Base-by-base conservation (phyloP, 2,888 invertebrate genomes). In the Eustalomyia histrio region DNA sequence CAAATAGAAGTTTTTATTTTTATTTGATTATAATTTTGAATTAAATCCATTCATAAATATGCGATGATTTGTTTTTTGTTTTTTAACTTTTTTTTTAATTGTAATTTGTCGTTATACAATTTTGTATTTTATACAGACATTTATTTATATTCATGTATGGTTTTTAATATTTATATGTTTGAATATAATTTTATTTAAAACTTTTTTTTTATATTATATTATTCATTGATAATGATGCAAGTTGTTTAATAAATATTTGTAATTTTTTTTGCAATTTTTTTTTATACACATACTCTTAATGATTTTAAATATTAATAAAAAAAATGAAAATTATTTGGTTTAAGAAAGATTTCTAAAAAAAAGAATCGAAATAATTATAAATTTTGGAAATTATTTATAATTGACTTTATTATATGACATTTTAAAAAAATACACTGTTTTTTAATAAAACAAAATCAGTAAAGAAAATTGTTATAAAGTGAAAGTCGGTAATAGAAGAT, bases 11-110 rank as follows among this genome's bases (percentile, higher is more conserved):
- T 76, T 64, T 29, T 29, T 29, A 29, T 29, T 29, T 76, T 64
- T 80, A 69, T 79, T 79, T 73, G 74, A 80, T 81, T 79, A 76
- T 80, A 68, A 73, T 83, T 84, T 83, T 82, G 82, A 85, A 82
- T 79, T 84, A 69, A 83, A 80, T 72, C 76, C 76, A 76, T 83
- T 79, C 73, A 68, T 82, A 80, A 73, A 73, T 78, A 76, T 82
- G 84, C 78, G 69, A 83, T 79, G 76, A 72, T 63, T 76, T 80
- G 18, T 76, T 39, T 65, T 24, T 74, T 52, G n/a, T 2, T 80
- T 72, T 83, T 75, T 73, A 58, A 69, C 76, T 81, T 76, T 69
- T 57, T 71, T 73, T 79, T 43, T 50, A 76, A 58, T 67, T 76
- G 18, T 76, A 80, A 71, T 80, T 69, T 83, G 76, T 63, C 76